Evolutionary conservation across 2,797 vertebrate genomes (phyloP).

Genomic region (Chrysolophus pictus): DNA sequence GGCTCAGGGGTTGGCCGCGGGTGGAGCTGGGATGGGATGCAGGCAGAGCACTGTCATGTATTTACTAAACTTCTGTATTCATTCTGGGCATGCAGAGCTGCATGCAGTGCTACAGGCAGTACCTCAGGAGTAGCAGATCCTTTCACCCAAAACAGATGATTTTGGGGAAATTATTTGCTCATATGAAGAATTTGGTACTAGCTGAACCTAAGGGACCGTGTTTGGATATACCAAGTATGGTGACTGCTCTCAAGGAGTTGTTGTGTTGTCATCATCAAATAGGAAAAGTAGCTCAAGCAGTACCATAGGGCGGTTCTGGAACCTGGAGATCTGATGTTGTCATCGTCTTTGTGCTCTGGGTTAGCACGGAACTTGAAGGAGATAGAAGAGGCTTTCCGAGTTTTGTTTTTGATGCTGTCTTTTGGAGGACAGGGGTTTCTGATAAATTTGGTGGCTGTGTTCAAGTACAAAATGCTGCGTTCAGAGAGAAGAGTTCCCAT

Average conservation of each 20-base stretch:
- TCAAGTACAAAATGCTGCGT: background rate
- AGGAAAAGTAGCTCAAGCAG: background rate
- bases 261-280: background rate
- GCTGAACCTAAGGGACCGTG: background rate
- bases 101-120: background rate
- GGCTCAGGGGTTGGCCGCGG: background rate
- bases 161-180: background rate
- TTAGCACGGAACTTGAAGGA: background rate
- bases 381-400: background rate
- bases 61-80: background rate
- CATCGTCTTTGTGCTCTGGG: background rate
- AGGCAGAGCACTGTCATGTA: rapidly evolving
- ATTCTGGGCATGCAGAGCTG: background rate
- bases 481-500: background rate
- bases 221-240: background rate
- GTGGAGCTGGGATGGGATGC: background rate
- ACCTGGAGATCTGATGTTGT: background rate
- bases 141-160: background rate
- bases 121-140: background rate
- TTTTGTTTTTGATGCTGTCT: background rate
- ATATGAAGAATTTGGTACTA: background rate
- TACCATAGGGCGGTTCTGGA: background rate
- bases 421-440: background rate
- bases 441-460: background rate
- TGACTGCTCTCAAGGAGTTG: background rate